Evolutionary conservation across 2,113 vertebrate species (phyloP).

Genomic region (Brienomyrus longianalis): DNA sequence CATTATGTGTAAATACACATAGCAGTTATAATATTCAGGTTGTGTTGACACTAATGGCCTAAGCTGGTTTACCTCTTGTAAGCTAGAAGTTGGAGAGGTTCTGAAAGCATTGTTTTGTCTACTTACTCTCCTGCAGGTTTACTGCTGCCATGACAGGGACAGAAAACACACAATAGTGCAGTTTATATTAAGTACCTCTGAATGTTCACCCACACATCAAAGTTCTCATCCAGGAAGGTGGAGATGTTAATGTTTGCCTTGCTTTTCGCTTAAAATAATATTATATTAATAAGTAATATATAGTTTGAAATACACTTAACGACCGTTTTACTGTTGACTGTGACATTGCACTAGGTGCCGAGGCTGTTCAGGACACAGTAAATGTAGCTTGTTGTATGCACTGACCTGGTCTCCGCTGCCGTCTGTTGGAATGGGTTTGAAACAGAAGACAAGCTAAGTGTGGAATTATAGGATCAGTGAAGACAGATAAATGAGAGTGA

Average conservation of each 20-base stretch:
- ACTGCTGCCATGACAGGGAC: slow-evolving; percentile 32
- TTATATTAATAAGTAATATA: background rate
- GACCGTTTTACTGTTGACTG: background rate
- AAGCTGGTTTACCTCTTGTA: background rate
- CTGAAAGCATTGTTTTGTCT: background rate
- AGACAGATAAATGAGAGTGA: background rate
- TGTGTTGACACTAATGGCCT: background rate
- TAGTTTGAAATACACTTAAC: background rate
- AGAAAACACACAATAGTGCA: slow-evolving; percentile 1
- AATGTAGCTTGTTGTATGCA: background rate
- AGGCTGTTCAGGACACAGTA: background rate
- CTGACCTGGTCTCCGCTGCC: slow-evolving; percentile 11
- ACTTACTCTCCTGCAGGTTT: slow-evolving; percentile 55
- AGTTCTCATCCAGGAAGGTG: background rate
- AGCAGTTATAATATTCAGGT: background rate
- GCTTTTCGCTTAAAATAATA: background rate
- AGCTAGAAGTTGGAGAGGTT: background rate
- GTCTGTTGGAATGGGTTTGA: background rate
- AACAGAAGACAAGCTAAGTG: background rate
- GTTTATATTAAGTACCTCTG: background rate
- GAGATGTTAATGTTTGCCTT: background rate
- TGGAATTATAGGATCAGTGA: background rate
- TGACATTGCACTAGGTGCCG: background rate
- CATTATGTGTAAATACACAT: background rate
- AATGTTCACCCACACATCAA: slow-evolving; percentile 15